Evolutionary conservation across 2,113 vertebrate genomes (phyloP), one percentile per base, ranked within the genome.

Genomic region (Phalacrocorax carbo): DNA sequence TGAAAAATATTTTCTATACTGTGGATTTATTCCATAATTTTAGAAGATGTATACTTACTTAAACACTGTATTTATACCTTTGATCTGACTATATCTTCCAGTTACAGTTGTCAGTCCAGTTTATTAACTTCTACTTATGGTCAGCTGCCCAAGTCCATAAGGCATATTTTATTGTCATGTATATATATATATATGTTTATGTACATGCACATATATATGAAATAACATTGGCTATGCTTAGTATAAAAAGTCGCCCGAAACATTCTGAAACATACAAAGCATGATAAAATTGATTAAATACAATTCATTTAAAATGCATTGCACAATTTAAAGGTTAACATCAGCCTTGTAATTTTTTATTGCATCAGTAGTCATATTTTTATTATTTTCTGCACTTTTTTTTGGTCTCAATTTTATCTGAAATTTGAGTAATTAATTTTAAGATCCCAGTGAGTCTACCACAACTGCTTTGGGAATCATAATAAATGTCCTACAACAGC

Each of bases 391-490:
- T 71, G 3, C 1, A 38, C 7, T 2, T 4, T 64, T 91, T 82
- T 93, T 48, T 89, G 65, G 29, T 66, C 40, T 65, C 20, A 62
- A 16, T 85, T 86, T 93, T 55, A 83, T 79, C 72, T 89, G 38
- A 94, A 90, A 87, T 40, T 62, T 1, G 32, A 91, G 19, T 80
- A 93, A 97, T 94, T 96, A 88, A 84, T 87, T 96, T 92, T 86
- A 94, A 94, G 44, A 23, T 85, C 20, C 34, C 49, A 57, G 7
- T 61, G n/a, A 91, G 32, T 13, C 17, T 94, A 72, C 38, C 9
- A 60, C 12, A 94, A 40, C 30, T 78, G 61, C 36, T 55, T 79
- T 69, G n/a, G 21, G 51, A 86, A 86, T 92, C 14, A 78, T 72
- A 94, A 87, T 48, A 82, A 87, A 91, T 72, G 42, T 69, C 52